Conservation (phyloP, 1,140 invertebrate genomes). For the Drosophila ercepeae region DNA sequence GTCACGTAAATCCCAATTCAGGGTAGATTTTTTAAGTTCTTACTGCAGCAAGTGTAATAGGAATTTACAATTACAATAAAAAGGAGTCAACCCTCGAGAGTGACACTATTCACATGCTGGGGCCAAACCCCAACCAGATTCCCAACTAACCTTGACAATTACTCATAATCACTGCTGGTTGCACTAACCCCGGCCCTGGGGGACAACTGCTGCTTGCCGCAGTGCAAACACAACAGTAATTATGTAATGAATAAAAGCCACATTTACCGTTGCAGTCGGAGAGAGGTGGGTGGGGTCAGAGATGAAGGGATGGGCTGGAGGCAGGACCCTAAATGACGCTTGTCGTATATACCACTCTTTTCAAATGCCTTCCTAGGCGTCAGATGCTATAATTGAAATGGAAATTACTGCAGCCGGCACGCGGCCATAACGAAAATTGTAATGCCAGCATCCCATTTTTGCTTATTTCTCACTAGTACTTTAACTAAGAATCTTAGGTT, state of each 20-base stretch:
- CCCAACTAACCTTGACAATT: conserved; percentile 56
- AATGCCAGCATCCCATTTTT: not conserved
- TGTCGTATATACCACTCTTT: conserved; percentile 19
- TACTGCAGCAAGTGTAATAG: not conserved
- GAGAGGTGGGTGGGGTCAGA: not conserved
- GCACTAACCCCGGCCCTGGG: conserved; percentile 35
- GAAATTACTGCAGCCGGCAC: conserved; percentile 58
- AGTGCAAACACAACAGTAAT: conserved; percentile 76
- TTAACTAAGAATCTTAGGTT: no score
- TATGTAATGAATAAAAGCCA: conserved; percentile 78
- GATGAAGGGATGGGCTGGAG: not conserved
- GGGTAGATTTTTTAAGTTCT: not conserved
- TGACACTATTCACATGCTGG: not conserved
- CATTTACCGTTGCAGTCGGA: conserved; percentile 58
- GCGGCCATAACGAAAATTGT: conserved; percentile 10
- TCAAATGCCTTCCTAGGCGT: conserved; percentile 41
- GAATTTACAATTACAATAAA: not conserved
- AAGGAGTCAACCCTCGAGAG: not conserved
- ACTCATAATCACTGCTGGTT: conserved; percentile 64
- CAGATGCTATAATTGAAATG: conserved; percentile 73
- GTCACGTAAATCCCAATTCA: no score
- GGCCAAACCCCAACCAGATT: conserved; percentile 2
- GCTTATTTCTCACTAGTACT: no score
- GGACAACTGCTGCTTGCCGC: conserved; percentile 44
- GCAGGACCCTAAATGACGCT: conserved; percentile 11